Conservation (phyloP, 2,113 vertebrate species). For the Crocuta crocuta region DNA sequence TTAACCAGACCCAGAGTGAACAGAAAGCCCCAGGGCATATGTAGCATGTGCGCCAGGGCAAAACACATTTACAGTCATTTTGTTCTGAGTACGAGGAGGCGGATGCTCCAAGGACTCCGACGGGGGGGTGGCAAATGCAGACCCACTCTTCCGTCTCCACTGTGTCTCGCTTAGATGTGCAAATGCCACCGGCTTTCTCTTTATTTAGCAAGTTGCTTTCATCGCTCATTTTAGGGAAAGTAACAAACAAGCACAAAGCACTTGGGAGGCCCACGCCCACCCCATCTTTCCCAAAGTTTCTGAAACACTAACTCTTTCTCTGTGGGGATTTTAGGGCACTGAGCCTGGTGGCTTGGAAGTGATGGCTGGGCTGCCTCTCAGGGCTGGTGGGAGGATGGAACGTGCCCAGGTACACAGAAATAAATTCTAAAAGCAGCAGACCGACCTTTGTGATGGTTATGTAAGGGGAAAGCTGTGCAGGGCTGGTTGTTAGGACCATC, state of each 20-base stretch:
- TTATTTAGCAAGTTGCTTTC: constrained; percentile 45
- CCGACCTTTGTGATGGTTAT: not conserved
- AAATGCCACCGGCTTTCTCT: not conserved
- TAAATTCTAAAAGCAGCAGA: not conserved
- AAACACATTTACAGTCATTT: not conserved
- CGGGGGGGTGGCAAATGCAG: not conserved
- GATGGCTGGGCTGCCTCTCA: not conserved
- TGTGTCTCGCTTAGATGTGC: not conserved
- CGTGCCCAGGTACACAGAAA: not conserved
- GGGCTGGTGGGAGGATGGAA: not conserved
- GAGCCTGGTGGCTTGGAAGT: not conserved
- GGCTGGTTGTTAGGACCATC: not conserved
- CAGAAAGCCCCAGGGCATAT: not conserved
- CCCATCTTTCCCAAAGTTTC: not conserved
- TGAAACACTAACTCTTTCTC: not conserved
- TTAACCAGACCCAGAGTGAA: constrained; percentile 38
- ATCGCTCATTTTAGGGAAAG: constrained; percentile 63
- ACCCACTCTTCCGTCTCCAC: not conserved
- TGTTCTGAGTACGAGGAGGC: constrained; percentile 13
- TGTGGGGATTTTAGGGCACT: not conserved
- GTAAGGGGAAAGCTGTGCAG: rapidly evolving
- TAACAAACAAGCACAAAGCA: not conserved
- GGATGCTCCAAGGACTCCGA: not conserved
- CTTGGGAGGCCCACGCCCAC: not conserved
- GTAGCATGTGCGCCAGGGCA: not conserved